phyloP scores from a whole-genome alignment of 2,888 invertebrate species.

The Drosophila setosimentum region DNA sequence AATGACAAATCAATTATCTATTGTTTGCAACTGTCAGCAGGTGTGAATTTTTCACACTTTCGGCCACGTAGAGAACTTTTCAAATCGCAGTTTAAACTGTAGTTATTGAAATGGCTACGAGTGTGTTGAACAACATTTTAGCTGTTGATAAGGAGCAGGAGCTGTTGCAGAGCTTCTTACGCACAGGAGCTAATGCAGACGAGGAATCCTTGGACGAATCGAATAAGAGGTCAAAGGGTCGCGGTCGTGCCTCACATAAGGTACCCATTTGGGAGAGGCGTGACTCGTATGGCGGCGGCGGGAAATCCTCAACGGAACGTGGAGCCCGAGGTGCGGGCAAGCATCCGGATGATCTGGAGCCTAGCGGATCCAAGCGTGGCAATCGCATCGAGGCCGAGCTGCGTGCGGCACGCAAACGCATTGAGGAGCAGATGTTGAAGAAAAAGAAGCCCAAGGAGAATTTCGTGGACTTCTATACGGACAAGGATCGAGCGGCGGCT shows the following conservation, averaged over 20 bases:
- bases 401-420: slow-evolving; percentile 75
- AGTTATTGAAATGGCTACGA: slow-evolving; percentile 78
- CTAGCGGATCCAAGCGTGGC: slow-evolving; percentile 57
- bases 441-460: slow-evolving; percentile 83
- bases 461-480: slow-evolving; percentile 93
- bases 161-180: slow-evolving; percentile 92
- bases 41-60: slow-evolving; percentile 69
- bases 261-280: slow-evolving; percentile 61
- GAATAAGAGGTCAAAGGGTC: slow-evolving; percentile 64
- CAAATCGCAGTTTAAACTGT: too few species aligned
- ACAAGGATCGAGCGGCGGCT: slow-evolving; percentile 95
- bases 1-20: slow-evolving; percentile 59
- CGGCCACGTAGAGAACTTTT: not conserved
- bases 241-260: slow-evolving; percentile 59
- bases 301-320: slow-evolving; percentile 43
- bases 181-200: slow-evolving; percentile 88
- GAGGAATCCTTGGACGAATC: slow-evolving; percentile 85
- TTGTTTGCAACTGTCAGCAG: slow-evolving; percentile 62
- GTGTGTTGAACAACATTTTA: slow-evolving; percentile 87
- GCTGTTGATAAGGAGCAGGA: slow-evolving; percentile 90
- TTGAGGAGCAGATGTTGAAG: slow-evolving; percentile 77
- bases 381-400: slow-evolving; percentile 80
- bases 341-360: slow-evolving; percentile 58
- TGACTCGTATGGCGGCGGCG: slow-evolving; percentile 61
- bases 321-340: slow-evolving; percentile 57